Conservation (phyloP, 2,888 invertebrate species). For the Cheilosia soror region DNA sequence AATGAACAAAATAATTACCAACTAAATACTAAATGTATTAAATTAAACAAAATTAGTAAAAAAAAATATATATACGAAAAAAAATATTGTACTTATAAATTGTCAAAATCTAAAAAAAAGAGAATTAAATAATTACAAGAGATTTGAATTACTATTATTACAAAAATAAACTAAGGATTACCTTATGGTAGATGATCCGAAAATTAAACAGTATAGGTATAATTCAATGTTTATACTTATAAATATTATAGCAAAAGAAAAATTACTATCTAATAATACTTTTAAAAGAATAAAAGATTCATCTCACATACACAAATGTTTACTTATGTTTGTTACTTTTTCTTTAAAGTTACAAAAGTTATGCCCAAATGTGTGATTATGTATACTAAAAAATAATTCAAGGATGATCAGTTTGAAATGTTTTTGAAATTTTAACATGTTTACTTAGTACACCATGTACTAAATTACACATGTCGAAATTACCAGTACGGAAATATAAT, state of each 20-base stretch:
- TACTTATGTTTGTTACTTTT: not conserved
- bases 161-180: not conserved
- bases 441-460: not conserved
- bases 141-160: not conserved
- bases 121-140: not conserved
- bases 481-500: too few species aligned
- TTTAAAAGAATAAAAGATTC: constrained; percentile 14
- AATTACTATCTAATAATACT: constrained; percentile 49
- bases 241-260: not conserved
- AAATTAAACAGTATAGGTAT: not conserved
- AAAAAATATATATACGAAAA: not conserved
- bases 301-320: constrained; percentile 9
- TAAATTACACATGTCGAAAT: not conserved
- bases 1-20: constrained; percentile 8
- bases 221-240: not conserved
- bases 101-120: not conserved
- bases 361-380: not conserved
- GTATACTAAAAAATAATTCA: too few species aligned
- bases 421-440: not conserved
- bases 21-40: constrained; percentile 15
- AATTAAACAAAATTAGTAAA: constrained; percentile 5
- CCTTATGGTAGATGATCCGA: not conserved
- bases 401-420: not conserved
- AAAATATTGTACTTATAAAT: not conserved
- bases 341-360: not conserved